Conservation (phyloP, 2,888 invertebrate species). For the Sphinx pinastri region DNA sequence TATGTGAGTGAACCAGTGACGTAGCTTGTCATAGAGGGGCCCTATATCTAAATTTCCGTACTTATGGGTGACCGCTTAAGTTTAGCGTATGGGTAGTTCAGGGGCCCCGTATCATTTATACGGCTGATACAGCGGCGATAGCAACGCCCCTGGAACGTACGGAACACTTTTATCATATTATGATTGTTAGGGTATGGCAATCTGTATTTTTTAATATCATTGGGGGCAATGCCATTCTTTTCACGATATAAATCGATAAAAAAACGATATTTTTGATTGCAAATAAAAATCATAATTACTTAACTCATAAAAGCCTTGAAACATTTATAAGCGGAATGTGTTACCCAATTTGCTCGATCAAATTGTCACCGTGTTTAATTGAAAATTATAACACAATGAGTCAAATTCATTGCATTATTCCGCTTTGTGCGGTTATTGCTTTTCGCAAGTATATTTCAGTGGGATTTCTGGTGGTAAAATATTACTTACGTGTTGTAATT, state of each 20-base stretch:
- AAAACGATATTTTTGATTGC: neutral
- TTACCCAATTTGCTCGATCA: slow-evolving; percentile 36
- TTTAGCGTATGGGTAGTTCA: too few relatives aligned
- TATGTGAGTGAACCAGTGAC: too few relatives aligned
- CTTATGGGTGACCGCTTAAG: too few relatives aligned
- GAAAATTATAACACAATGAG: slow-evolving; percentile 22
- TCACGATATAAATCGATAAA: neutral
- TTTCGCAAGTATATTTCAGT: neutral
- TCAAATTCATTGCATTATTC: slow-evolving; percentile 8
- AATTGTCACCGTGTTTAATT: slow-evolving; percentile 33
- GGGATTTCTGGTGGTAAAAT: neutral
- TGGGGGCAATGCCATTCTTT: neutral
- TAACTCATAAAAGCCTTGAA: slow-evolving; percentile 9
- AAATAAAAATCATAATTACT: neutral
- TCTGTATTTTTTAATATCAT: neutral
- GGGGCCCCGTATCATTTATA: too few relatives aligned
- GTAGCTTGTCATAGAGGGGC: too few relatives aligned
- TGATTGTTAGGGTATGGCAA: too few relatives aligned
- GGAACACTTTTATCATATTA: too few relatives aligned
- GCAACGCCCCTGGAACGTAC: too few relatives aligned
- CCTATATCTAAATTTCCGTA: too few relatives aligned
- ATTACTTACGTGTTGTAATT: neutral
- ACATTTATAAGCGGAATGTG: slow-evolving; percentile 25
- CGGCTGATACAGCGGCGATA: too few relatives aligned
- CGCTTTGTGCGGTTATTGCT: neutral